Percentiles rank a stretch among this genome's conserved stretches.
These are phyloP conservation scores for Ernsta delagoae DNA, from an alignment of 2,888 invertebrate genomes.

Conservation along the genomic window DNA sequence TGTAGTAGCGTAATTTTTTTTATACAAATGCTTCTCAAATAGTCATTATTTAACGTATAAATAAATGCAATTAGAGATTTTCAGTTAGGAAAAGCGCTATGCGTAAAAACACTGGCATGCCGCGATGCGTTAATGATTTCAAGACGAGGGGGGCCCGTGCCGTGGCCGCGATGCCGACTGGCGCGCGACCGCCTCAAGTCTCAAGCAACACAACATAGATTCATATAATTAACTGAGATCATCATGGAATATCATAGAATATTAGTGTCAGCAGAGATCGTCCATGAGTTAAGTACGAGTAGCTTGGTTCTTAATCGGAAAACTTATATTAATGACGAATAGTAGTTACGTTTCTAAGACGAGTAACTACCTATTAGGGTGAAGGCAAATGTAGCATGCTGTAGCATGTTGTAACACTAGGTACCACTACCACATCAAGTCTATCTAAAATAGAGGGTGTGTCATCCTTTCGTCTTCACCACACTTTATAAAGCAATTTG, in stretches of 20 bases:
- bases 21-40: not conserved
- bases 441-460: not conserved
- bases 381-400: no score
- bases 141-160: slow-evolving; percentile 40
- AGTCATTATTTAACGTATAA: not conserved
- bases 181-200: slow-evolving; percentile 62
- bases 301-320: no score
- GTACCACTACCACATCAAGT: no score
- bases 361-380: no score
- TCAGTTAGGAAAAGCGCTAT: slow-evolving; percentile 45
- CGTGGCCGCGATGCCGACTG: slow-evolving; percentile 70
- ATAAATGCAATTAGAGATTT: slow-evolving; percentile 5
- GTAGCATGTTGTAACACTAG: no score
- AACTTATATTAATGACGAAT: no score
- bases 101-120: slow-evolving; percentile 58
- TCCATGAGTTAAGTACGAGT: not conserved
- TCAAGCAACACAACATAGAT: not conserved
- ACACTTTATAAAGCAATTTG: slow-evolving; percentile 18
- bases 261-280: not conserved
- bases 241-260: slow-evolving; percentile 17
- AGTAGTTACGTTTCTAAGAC: no score
- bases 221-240: slow-evolving; percentile 28
- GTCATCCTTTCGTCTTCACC: not conserved
- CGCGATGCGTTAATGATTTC: slow-evolving; percentile 59
- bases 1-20: not conserved